Percentiles rank a stretch among this genome's conserved stretches.
These are phyloP conservation scores for Hexactinellida sp. DNA, from an alignment of 37 sponge, comb jelly and placozoan species.

Conservation along the genomic window DNA sequence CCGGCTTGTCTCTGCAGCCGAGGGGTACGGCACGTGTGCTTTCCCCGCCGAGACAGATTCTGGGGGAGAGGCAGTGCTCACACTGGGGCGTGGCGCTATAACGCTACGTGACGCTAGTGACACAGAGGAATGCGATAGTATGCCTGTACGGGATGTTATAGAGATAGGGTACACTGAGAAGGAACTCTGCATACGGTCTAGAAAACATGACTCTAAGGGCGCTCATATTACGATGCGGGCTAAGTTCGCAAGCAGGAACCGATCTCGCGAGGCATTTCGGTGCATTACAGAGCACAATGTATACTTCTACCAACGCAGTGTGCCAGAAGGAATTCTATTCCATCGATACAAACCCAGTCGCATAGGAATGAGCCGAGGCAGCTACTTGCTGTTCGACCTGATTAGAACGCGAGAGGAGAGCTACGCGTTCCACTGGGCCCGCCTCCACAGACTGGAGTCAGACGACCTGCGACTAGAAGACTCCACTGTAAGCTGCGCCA, in stretches of 20 bases:
- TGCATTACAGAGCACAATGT: background rate
- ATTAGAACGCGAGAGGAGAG: conserved; percentile 12
- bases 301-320: background rate
- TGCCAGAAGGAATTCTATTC: background rate
- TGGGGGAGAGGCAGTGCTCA: background rate
- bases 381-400: background rate
- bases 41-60: background rate
- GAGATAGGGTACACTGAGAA: background rate
- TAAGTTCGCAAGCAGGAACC: background rate
- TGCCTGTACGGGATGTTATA: background rate
- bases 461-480: background rate
- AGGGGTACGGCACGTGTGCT: background rate
- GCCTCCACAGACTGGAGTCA: background rate
- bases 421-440: background rate
- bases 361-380: background rate
- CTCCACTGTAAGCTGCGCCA: background rate
- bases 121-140: background rate
- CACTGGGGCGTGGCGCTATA: background rate
- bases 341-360: conserved; percentile 11
- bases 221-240: background rate
- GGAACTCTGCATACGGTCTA: background rate
- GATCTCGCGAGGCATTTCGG: background rate
- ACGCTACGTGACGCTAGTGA: background rate
- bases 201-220: background rate
- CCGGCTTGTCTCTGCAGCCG: background rate